Evolutionary conservation across 2,888 invertebrate genomes (phyloP).

Genomic region (Spisula solida): DNA sequence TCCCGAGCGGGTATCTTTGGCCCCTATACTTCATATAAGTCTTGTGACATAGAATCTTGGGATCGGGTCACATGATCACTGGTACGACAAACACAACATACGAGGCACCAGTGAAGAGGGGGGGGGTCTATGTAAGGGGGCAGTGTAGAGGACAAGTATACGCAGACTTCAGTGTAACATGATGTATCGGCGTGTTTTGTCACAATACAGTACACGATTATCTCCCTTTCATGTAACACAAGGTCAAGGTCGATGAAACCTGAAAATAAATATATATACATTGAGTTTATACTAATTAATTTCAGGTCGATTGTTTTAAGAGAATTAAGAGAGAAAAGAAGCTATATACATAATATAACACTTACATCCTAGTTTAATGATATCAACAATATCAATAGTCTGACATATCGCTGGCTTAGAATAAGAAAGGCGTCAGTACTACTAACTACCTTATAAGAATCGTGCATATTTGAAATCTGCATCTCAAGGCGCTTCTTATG

Average conservation of each 20-base stretch:
- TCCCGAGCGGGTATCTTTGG: background rate
- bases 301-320: no score
- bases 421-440: no score
- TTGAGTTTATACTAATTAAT: no score
- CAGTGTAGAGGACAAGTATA: background rate
- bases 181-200: background rate
- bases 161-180: constrained; percentile 17
- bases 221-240: background rate
- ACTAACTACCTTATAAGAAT: no score
- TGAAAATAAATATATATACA: constrained; percentile 29
- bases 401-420: no score
- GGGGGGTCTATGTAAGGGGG: background rate
- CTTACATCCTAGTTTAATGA: no score
- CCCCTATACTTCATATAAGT: constrained; percentile 8
- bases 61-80: constrained; percentile 17
- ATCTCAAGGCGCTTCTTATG: no score
- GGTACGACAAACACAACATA: constrained; percentile 14
- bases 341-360: no score
- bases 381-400: no score
- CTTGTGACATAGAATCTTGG: background rate
- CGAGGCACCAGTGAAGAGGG: constrained; percentile 24
- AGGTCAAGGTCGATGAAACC: constrained; percentile 74
- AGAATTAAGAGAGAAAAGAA: no score
- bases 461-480: no score
- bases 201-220: constrained; percentile 9